phyloP scores from a whole-genome alignment of 1,140 invertebrate genomes.

The Zaprionus capensis region DNA sequence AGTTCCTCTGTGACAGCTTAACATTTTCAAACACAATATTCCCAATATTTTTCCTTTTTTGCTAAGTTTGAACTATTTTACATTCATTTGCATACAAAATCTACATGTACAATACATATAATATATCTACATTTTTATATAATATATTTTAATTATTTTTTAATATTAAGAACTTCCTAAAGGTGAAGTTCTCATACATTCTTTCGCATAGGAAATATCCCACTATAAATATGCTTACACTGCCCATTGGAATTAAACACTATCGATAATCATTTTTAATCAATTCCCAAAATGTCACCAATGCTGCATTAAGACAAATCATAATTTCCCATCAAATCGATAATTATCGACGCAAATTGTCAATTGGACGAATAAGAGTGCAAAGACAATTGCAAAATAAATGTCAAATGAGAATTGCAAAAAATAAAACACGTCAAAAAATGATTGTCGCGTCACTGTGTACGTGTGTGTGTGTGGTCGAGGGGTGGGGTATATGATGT shows the following conservation, averaged over 20 bases:
- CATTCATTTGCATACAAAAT: no score
- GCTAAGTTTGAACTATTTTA: not conserved
- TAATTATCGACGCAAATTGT: slow-evolving; percentile 15
- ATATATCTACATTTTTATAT: no score
- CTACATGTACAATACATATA: no score
- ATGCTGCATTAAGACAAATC: not conserved
- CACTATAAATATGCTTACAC: no score
- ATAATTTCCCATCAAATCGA: slow-evolving; percentile 3
- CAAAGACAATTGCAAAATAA: slow-evolving; percentile 17
- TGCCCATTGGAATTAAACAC: no score
- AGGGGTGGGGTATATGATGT: slow-evolving; percentile 8
- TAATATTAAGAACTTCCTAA: no score
- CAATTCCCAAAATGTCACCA: not conserved
- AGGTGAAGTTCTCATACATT: no score
- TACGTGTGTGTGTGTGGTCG: slow-evolving; percentile 7
- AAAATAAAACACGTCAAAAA: slow-evolving; percentile 58
- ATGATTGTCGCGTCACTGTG: slow-evolving; percentile 19
- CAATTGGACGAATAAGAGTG: slow-evolving; percentile 22
- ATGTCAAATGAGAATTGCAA: slow-evolving; percentile 38
- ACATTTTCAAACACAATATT: not conserved
- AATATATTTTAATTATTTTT: no score
- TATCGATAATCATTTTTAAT: not conserved
- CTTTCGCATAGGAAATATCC: no score
- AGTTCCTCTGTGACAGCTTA: not conserved
- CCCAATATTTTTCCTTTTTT: not conserved